Evolutionary conservation across 2,888 invertebrate genomes (phyloP), one percentile per base, ranked within the genome.

Genomic region (Pollenia angustigena): DNA sequence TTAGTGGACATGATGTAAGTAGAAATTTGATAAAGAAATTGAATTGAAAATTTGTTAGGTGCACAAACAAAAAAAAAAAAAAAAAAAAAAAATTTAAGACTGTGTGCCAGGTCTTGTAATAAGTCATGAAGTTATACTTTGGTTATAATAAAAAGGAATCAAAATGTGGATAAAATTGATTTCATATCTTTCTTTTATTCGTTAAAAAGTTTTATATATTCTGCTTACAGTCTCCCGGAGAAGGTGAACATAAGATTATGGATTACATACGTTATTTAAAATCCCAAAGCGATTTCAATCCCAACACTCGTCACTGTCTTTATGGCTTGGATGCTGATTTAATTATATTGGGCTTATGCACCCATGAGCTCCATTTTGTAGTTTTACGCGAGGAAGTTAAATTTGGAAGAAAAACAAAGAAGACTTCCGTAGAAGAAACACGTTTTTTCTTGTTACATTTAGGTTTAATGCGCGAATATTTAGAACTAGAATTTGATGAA

Each of bases 241-340:
- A 99, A 94, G 99, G 99, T 0, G 99, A 99, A 93, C 99, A 99
- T 92, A 99, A 99, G 94, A 98, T 99, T 87, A 99, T 99, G 99
- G 99, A 99, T 93, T 99, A 98, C 92, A 99, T 99, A 89, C 95
- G 99, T 3, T 97, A 96, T 94, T 95, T 97, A 90, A 97, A 97
- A 90, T 95, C 97, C 0, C 96, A 97, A 92, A 95, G 97, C 0
- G 96, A 95, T 85, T 98, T 98, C 92, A 96, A 99, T 93, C 96
- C 97, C 0, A 97, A 98, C 92, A 99, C 98, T 0, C 94, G 98
- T 18, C 99, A 99, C 93, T 99, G 99, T 92, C 95, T 99, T 69
- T 99, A 99, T 92, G 99, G 99, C 0, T 94, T 99, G 40, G 99
- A 99, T 93, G 99, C 99, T 2, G 99, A 99, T 95, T 95, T 99